Percentiles rank a stretch among this genome's conserved stretches.
Conservation (phyloP, 2,797 vertebrate species). For the Sebastolobus altivelis region DNA sequence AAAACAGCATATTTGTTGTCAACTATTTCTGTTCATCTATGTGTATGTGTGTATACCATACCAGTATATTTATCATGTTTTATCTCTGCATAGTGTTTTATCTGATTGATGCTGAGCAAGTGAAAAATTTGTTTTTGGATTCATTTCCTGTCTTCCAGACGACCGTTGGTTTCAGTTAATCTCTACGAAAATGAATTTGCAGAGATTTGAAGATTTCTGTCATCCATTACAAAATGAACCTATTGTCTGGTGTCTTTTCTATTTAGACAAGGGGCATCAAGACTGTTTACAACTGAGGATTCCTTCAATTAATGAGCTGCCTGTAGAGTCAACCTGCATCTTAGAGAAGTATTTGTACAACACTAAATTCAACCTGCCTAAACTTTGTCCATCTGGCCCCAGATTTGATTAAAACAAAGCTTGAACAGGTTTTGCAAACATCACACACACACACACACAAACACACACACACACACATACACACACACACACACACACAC, state of each 20-base stretch:
- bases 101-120: neutral
- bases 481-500: slow-evolving; percentile 14
- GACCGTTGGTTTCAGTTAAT: neutral
- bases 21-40: neutral
- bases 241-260: neutral
- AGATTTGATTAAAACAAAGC: slow-evolving; percentile 10
- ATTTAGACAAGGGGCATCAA: neutral
- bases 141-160: neutral
- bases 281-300: neutral
- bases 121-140: neutral
- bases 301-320: neutral
- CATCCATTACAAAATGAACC: neutral
- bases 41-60: neutral
- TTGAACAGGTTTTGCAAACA: slow-evolving; percentile 1
- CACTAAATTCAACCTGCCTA: neutral
- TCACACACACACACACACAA: slow-evolving; percentile 3
- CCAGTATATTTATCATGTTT: rapidly evolving
- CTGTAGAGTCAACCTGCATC: neutral
- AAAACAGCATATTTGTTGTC: neutral
- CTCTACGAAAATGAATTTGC: neutral
- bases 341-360: neutral
- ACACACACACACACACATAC: slow-evolving; percentile 9
- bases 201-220: neutral
- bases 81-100: neutral
- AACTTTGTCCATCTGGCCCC: slow-evolving; percentile 16